Conservation (phyloP, 2,888 invertebrate species). For the Rhabditoides inermis region DNA sequence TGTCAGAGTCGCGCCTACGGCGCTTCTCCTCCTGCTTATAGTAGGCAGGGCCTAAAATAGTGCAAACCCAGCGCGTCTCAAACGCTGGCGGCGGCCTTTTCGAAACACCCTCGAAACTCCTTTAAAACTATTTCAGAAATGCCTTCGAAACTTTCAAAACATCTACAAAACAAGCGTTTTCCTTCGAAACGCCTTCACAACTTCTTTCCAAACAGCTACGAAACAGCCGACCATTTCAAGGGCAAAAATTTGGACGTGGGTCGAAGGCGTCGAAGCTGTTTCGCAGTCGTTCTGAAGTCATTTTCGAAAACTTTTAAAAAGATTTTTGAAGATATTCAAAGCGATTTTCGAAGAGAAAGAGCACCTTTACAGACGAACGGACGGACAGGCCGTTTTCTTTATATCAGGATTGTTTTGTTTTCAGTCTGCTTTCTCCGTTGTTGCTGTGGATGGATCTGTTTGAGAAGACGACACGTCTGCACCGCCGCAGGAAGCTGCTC, state of each 20-base stretch:
- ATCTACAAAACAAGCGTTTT: no score
- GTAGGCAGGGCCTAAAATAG: no score
- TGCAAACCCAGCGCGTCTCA: no score
- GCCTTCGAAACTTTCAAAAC: no score
- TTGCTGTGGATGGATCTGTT: slow-evolving; percentile 37
- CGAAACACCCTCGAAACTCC: no score
- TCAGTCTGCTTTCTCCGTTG: slow-evolving; percentile 22
- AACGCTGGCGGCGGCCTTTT: no score
- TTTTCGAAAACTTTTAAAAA: background rate
- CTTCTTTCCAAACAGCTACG: no score
- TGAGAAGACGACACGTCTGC: slow-evolving; percentile 20
- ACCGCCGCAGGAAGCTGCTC: background rate
- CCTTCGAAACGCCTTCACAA: no score
- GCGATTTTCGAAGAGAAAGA: background rate
- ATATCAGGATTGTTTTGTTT: slow-evolving; percentile 1
- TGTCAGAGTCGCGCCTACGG: no score
- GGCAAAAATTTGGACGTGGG: background rate
- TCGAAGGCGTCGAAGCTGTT: background rate
- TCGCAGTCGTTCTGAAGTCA: background rate
- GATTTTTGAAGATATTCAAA: background rate
- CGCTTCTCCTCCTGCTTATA: no score
- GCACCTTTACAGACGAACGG: background rate
- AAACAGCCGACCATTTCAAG: background rate
- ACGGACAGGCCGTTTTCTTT: no score
- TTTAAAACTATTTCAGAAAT: no score